A percentile compares a stretch with the other conserved stretches of the same genome.
Conservation (phyloP, 1,140 invertebrate genomes). For the Drosophila pachea region DNA sequence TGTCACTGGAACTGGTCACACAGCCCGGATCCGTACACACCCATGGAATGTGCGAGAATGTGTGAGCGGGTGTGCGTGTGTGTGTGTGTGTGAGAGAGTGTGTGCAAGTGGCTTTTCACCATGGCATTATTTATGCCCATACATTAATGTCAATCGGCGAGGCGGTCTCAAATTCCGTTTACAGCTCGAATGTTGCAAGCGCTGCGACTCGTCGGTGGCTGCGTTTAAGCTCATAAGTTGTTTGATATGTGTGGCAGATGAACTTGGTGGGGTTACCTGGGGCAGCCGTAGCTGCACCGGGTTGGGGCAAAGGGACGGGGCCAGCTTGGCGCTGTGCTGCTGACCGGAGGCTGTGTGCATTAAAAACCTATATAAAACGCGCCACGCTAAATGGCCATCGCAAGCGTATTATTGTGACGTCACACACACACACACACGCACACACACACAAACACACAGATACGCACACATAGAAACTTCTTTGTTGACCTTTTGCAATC, state of each 20-base stretch:
- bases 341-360: too few species aligned
- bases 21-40: conserved; percentile 30
- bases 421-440: conserved; percentile 21
- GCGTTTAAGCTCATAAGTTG: conserved; percentile 20
- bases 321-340: not conserved
- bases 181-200: conserved; percentile 17
- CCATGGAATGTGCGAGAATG: conserved; percentile 17
- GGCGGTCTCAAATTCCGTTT: conserved; percentile 22
- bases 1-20: conserved; percentile 38
- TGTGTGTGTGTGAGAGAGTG: conserved; percentile 1
- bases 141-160: conserved; percentile 32
- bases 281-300: not conserved
- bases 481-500: conserved; percentile 62
- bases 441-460: too few species aligned
- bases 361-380: conserved; percentile 6
- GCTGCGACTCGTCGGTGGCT: not conserved
- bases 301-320: not conserved
- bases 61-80: not conserved
- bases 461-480: too few species aligned
- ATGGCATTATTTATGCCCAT: conserved; percentile 23
- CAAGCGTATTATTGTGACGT: conserved; percentile 45
- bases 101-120: conserved; percentile 14
- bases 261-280: not conserved
- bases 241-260: conserved; percentile 20
- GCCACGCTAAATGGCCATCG: conserved; percentile 15